phyloP scores from a whole-genome alignment of 37 sponge, comb jelly and placozoan species.

The Theonella swinhoei region DNA sequence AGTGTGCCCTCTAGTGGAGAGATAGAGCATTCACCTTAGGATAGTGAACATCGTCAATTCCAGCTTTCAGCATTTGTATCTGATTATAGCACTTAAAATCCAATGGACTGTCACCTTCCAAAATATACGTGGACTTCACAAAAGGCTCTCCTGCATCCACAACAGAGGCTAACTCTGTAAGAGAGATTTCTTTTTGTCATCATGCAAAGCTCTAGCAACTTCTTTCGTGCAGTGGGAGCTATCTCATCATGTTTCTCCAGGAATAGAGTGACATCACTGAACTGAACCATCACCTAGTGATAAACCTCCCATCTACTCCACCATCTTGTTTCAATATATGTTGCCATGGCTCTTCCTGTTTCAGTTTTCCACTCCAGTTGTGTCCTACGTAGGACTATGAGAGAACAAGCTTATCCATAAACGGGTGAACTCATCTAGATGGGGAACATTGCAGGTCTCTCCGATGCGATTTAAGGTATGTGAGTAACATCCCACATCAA shows the following conservation, averaged over 20 bases:
- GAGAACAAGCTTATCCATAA: slow-evolving; percentile 20
- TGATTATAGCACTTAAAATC: too few species aligned
- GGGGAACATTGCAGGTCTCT: neutral
- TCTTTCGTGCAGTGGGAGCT: neutral
- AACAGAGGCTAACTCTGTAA: slow-evolving; percentile 2
- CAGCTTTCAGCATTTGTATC: too few species aligned
- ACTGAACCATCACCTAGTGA: neutral
- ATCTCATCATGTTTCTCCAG: too few species aligned
- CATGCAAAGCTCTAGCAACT: neutral
- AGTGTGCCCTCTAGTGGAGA: neutral
- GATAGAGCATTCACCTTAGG: too few species aligned
- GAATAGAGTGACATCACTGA: slow-evolving; percentile 23
- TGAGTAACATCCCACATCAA: slow-evolving; percentile 13
- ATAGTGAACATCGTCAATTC: too few species aligned
- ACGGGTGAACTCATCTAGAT: neutral
- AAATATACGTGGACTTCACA: slow-evolving; percentile 36
- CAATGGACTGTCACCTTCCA: too few species aligned
- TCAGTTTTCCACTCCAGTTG: neutral
- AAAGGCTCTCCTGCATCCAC: neutral
- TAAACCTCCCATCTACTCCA: slow-evolving; percentile 31
- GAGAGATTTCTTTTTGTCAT: too few species aligned
- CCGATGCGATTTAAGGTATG: too few species aligned
- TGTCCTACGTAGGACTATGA: slow-evolving; percentile 12
- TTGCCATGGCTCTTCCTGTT: neutral
- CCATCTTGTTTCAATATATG: slow-evolving; percentile 22